Percentiles rank a stretch among this genome's conserved stretches.
phyloP scores from a whole-genome alignment of 2,888 invertebrate genomes.

The Pristionchus japonicus region DNA sequence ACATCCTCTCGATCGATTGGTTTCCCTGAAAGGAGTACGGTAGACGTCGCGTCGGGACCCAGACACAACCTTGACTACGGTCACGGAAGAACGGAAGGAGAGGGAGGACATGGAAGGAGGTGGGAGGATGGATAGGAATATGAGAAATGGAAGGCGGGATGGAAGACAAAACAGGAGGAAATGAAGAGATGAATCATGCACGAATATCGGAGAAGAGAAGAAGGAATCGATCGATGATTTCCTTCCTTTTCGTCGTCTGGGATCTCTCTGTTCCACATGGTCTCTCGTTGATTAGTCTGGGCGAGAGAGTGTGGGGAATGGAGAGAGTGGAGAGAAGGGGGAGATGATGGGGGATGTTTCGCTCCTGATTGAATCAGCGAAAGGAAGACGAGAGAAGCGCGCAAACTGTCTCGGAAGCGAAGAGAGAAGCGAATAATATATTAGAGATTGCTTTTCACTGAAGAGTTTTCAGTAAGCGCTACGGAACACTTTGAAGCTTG shows the following conservation, averaged over 20 bases:
- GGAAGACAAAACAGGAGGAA: not conserved
- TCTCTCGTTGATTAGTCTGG: too few relatives aligned
- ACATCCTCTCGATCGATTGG: constrained; percentile 6
- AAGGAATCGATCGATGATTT: not conserved
- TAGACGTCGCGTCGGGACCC: not conserved
- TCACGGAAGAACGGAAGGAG: constrained; percentile 8
- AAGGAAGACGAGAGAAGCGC: not conserved
- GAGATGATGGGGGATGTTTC: not conserved
- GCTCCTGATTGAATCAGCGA: not conserved
- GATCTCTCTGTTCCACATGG: too few relatives aligned
- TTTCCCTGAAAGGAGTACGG: constrained; percentile 3
- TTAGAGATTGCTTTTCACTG: not conserved
- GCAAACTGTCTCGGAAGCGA: not conserved
- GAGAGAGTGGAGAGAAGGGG: not conserved
- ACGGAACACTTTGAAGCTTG: too few relatives aligned
- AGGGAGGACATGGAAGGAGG: constrained; percentile 5
- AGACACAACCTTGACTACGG: not conserved
- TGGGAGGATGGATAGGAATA: not conserved
- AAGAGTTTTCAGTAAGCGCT: too few relatives aligned
- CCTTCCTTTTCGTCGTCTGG: not conserved
- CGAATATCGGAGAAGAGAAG: not conserved
- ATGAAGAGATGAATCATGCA: constrained; percentile 1
- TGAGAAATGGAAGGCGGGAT: not conserved
- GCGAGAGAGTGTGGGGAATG: not conserved
- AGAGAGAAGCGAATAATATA: not conserved